phyloP scores from a whole-genome alignment of 2,113 vertebrate genomes.

The Clinocottus analis region DNA sequence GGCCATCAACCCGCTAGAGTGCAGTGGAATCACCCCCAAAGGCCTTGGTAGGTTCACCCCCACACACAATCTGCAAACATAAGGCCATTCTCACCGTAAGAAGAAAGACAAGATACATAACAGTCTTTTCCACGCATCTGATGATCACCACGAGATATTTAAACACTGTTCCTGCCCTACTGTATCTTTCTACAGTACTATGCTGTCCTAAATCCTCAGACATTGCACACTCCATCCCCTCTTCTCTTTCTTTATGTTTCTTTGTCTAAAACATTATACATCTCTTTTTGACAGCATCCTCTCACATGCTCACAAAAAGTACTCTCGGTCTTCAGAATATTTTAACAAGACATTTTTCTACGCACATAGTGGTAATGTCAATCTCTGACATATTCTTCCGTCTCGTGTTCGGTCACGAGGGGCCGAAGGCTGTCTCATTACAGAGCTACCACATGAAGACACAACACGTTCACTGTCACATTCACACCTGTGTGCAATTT shows the following conservation, averaged over 20 bases:
- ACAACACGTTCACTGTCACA: not conserved
- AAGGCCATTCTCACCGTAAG: not conserved
- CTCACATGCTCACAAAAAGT: not conserved
- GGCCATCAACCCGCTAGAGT: constrained; percentile 95
- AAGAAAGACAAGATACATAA: not conserved
- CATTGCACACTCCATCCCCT: not conserved
- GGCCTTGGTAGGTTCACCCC: constrained; percentile 88
- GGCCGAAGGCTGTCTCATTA: not conserved
- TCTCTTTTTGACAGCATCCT: not conserved
- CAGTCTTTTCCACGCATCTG: not conserved
- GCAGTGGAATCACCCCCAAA: constrained; percentile 95
- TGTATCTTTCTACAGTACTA: not conserved
- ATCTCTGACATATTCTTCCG: not conserved
- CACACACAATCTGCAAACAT: constrained; percentile 2
- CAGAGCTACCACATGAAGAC: not conserved
- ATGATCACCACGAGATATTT: not conserved
- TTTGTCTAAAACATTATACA: not conserved
- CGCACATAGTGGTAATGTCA: not conserved
- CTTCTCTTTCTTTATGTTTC: not conserved
- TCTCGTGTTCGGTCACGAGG: not conserved
- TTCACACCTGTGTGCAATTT: not conserved
- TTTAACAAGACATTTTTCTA: not conserved
- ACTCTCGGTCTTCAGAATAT: not conserved
- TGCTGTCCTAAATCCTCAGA: not conserved
- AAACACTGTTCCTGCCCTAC: not conserved